Conservation (phyloP, 2,888 invertebrate genomes). For the Campoletis raptor region DNA sequence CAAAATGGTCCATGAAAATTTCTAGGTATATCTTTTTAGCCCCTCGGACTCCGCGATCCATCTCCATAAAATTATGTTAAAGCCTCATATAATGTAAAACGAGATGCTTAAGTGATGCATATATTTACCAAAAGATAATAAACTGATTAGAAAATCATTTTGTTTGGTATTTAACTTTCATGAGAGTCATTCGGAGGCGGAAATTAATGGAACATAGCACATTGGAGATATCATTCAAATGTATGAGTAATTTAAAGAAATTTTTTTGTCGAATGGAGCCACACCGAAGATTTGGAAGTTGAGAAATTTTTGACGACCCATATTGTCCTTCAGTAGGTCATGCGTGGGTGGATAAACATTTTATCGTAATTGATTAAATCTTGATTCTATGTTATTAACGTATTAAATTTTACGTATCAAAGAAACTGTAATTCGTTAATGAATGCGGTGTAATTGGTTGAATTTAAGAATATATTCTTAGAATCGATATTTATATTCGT, state of each 20-base stretch:
- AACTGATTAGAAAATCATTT: slow-evolving; percentile 27
- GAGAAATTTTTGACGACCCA: background rate
- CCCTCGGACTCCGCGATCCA: background rate
- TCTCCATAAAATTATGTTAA: slow-evolving; percentile 7
- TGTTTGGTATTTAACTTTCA: slow-evolving; percentile 19
- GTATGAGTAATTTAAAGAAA: slow-evolving; percentile 9
- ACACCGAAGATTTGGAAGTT: background rate
- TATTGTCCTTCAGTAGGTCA: background rate
- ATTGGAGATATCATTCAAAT: background rate
- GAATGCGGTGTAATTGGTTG: background rate
- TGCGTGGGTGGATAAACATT: background rate
- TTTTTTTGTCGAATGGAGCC: background rate
- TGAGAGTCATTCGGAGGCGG: slow-evolving; percentile 1
- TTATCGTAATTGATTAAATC: background rate
- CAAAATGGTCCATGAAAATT: slow-evolving; percentile 7
- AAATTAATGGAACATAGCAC: slow-evolving; percentile 6
- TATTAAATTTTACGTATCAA: background rate
- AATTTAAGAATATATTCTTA: background rate
- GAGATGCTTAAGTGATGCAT: background rate
- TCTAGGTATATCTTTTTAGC: background rate
- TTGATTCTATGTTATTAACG: background rate
- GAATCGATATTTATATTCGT: background rate
- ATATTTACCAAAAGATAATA: slow-evolving; percentile 21
- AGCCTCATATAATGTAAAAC: background rate
- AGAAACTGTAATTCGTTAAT: background rate